Conservation (phyloP, 2,797 vertebrate species). For the Capromys pilorides region DNA sequence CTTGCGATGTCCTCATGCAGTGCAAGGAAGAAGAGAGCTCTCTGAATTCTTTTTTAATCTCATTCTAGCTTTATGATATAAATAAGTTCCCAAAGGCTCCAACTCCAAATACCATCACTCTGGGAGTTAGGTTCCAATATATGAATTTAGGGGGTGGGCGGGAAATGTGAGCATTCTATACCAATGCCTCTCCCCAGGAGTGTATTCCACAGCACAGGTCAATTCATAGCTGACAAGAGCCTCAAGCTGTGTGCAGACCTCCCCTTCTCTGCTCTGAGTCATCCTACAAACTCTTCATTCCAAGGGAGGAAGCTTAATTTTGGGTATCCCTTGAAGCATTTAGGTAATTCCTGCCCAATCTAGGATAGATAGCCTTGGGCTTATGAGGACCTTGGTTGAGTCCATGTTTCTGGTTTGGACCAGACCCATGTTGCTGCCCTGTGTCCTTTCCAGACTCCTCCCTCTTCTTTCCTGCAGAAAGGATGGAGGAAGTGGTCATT, state of each 20-base stretch:
- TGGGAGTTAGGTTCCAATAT: background rate
- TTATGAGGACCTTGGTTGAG: background rate
- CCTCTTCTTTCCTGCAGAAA: conserved; percentile 33
- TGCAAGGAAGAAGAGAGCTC: background rate
- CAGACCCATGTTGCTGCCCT: background rate
- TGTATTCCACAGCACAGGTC: background rate
- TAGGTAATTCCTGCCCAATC: conserved; percentile 20
- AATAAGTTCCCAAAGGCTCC: background rate
- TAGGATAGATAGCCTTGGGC: background rate
- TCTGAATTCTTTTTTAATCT: background rate
- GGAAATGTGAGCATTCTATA: background rate
- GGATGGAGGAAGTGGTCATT: background rate
- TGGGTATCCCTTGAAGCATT: conserved; percentile 31
- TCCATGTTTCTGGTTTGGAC: conserved; percentile 56
- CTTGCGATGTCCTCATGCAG: background rate
- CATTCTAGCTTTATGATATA: background rate
- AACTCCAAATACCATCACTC: background rate
- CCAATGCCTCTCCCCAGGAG: background rate
- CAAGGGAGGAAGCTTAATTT: conserved; percentile 36
- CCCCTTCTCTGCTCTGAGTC: background rate
- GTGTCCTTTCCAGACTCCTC: background rate
- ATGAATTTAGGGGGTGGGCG: background rate
- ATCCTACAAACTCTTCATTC: conserved; percentile 22
- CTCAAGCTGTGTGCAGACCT: background rate
- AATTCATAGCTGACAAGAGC: background rate